Base-by-base conservation (phyloP, 2,888 invertebrate species). In the Gibbula magus region DNA sequence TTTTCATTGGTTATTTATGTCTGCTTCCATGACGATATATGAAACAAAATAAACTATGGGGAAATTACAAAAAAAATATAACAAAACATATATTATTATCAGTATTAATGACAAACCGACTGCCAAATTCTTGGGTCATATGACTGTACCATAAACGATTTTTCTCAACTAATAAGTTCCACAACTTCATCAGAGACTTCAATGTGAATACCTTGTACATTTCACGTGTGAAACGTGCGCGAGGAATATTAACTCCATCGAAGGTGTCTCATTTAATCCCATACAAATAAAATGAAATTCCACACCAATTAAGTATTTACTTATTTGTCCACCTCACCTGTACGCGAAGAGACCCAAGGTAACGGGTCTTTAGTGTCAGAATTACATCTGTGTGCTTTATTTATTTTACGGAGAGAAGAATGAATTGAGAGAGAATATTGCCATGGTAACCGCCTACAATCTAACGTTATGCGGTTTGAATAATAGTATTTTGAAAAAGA, bases 221-320 rank as follows among this genome's bases (percentile, higher is more conserved):
- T 61, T 61, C 29, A 25, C 29, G 61, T 61, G 61, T 22, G 45
- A 13, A 45, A 13, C 13, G 45, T 45, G 10, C 45, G 10, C 5
- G 45, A 45, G 45, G 45, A 35, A 45, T 45, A 45, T 45, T 45
- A 45, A 13, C 45, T 4, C 13, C 45, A 45, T 45, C 13, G 45
- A 45, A 45, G 45, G 45, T 45, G 45, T 45, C 45, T 45, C 45
- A n/a, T 70, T 20, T 70, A 70, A 70, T 70, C 70, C 70, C 70
- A 70, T 35, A 70, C 70, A 70, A 70, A 70, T 70, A 70, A 70
- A 70, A 70, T 70, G 70, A 70, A 70, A 70, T 70, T 70, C 70
- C 70, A 70, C 70, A 70, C 70, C 70, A 70, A 61, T 61, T 61
- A 16, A 16, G 25, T 61, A n/a, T 61, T 61, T 61, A 29, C 61